Conservation (phyloP, 2,888 invertebrate genomes). For the Catocala fraxini region DNA sequence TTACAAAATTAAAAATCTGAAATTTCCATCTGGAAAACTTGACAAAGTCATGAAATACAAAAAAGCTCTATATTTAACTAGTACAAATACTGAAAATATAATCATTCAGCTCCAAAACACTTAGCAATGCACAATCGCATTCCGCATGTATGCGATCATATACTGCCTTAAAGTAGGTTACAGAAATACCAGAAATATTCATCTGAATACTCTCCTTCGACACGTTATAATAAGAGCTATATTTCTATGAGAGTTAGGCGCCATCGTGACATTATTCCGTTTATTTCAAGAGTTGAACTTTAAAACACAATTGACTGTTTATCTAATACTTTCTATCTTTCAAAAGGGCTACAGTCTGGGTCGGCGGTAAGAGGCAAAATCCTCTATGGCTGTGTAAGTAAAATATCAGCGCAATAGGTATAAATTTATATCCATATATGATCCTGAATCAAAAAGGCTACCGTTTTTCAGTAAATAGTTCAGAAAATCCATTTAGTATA, state of each 20-base stretch:
- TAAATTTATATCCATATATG: too few relatives aligned
- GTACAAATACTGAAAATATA: too few relatives aligned
- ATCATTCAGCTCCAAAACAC: not conserved
- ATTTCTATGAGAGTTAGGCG: slow-evolving; percentile 17
- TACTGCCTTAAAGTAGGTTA: slow-evolving; percentile 47
- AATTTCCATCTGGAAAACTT: too few relatives aligned
- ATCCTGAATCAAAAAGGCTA: too few relatives aligned
- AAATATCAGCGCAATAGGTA: not conserved
- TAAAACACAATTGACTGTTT: slow-evolving; percentile 64
- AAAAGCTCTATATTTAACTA: too few relatives aligned
- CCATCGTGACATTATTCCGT: slow-evolving; percentile 64
- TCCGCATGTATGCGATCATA: slow-evolving; percentile 47
- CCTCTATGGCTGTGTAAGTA: not conserved
- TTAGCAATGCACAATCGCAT: slow-evolving; percentile 36
- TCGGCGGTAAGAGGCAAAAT: slow-evolving; percentile 17
- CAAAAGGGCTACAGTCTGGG: slow-evolving; percentile 41
- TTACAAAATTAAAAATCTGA: too few relatives aligned
- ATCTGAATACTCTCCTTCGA: slow-evolving; percentile 27
- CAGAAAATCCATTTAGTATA: too few relatives aligned
- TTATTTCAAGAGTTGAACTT: slow-evolving; percentile 77
- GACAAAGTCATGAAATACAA: too few relatives aligned
- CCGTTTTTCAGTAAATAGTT: too few relatives aligned
- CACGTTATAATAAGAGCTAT: slow-evolving; percentile 15
- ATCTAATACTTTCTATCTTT: slow-evolving; percentile 66
- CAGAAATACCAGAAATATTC: slow-evolving; percentile 45